A percentile compares a stretch with the other conserved stretches of the same genome.
Evolutionary conservation across 2,888 invertebrate genomes (phyloP).

Genomic region (Diarsia mendica): DNA sequence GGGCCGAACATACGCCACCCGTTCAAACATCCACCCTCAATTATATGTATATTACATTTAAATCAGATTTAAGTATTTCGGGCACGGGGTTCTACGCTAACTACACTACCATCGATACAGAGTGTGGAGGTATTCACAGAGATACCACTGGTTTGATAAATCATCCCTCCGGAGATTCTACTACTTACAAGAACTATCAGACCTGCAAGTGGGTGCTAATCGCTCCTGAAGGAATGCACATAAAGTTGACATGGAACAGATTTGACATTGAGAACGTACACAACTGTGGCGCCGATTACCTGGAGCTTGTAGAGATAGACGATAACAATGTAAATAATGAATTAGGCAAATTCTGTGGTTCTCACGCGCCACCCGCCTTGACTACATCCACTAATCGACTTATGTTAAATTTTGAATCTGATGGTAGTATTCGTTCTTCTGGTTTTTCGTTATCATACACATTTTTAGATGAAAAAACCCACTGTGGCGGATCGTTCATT

Average conservation of each 20-base stretch:
- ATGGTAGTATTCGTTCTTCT: slow-evolving; percentile 78
- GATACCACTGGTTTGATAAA: slow-evolving; percentile 91
- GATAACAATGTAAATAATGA: slow-evolving; percentile 80
- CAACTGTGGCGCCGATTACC: slow-evolving; percentile 91
- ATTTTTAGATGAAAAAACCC: slow-evolving; percentile 80
- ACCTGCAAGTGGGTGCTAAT: slow-evolving; percentile 94
- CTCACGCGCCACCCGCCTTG: slow-evolving; percentile 91
- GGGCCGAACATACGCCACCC: slow-evolving; percentile 87
- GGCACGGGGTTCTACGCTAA: slow-evolving; percentile 94
- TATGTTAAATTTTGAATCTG: slow-evolving; percentile 93
- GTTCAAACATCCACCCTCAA: slow-evolving; percentile 93
- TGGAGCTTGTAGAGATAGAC: slow-evolving; percentile 92
- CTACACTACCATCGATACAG: slow-evolving; percentile 92
- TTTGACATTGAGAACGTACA: slow-evolving; percentile 93
- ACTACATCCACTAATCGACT: slow-evolving; percentile 92
- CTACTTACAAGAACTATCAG: slow-evolving; percentile 83
- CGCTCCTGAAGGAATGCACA: slow-evolving; percentile 92
- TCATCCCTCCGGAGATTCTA: slow-evolving; percentile 87
- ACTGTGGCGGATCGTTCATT: slow-evolving; percentile 94
- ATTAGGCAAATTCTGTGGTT: slow-evolving; percentile 93
- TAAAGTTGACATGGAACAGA: slow-evolving; percentile 93
- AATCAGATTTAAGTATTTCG: slow-evolving; percentile 89
- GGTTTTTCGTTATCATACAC: slow-evolving; percentile 95
- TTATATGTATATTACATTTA: slow-evolving; percentile 92
- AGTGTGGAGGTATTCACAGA: slow-evolving; percentile 94